A percentile compares a stretch with the other conserved stretches of the same genome.
These are phyloP conservation scores for Anguilla obscura DNA, from an alignment of 2,797 vertebrate species.

Conservation along the genomic window DNA sequence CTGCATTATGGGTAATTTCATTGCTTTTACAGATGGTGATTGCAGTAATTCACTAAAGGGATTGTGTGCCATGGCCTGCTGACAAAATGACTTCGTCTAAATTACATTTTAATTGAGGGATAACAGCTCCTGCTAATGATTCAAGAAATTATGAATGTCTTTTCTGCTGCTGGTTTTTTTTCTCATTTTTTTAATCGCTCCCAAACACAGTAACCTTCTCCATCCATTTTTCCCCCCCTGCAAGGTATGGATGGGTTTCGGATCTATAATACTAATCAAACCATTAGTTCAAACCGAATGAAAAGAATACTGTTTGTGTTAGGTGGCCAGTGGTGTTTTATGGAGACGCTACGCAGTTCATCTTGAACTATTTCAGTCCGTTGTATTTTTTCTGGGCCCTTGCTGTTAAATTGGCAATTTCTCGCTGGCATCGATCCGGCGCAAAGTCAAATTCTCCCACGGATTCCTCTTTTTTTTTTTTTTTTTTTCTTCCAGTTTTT, in stretches of 20 bases:
- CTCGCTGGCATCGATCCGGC: neutral
- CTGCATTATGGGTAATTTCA: conserved; percentile 31
- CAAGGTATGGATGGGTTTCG: neutral
- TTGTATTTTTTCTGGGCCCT: neutral
- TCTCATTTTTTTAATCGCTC: neutral
- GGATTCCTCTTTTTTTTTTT: neutral
- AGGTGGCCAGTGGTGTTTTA: neutral
- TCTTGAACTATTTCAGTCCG: neutral
- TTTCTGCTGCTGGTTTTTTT: neutral
- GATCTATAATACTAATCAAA: neutral
- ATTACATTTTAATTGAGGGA: conserved; percentile 37
- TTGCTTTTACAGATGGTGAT: conserved; percentile 34
- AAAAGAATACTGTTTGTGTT: neutral
- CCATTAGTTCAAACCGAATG: neutral
- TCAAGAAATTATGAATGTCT: conserved; percentile 29
- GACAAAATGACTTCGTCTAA: conserved; percentile 38
- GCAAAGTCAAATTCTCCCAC: neutral
- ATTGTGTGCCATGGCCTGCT: conserved; percentile 23
- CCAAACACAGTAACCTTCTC: neutral
- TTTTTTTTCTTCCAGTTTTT: neutral
- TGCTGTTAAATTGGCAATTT: conserved; percentile 3
- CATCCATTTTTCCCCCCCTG: neutral
- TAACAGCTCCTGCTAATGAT: conserved; percentile 32
- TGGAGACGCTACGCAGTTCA: neutral
- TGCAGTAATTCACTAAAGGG: conserved; percentile 34